These are phyloP conservation scores for Orientallactaga sibirica DNA, from an alignment of 2,797 vertebrate genomes.

Conservation along the genomic window DNA sequence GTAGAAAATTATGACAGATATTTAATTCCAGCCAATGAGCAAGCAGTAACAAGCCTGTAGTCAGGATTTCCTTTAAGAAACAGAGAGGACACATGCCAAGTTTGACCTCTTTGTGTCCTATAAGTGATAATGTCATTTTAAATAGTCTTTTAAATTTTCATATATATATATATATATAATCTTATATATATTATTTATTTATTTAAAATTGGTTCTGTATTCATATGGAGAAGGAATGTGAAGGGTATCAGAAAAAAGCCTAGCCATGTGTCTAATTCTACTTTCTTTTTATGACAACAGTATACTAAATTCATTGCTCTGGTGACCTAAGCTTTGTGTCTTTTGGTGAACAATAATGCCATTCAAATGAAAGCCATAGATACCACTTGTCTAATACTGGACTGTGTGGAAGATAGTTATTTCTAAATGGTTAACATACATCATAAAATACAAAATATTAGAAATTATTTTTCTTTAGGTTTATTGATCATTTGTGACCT, in stretches of 20 bases:
- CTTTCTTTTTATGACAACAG: background rate
- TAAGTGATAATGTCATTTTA: background rate
- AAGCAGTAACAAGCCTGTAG: background rate
- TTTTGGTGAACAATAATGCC: background rate
- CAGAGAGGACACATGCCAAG: too few relatives aligned
- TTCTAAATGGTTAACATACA: background rate
- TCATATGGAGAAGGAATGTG: background rate
- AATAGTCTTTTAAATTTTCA: background rate
- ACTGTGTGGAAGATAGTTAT: background rate
- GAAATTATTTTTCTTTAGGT: background rate
- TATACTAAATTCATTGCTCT: background rate
- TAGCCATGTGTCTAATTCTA: background rate
- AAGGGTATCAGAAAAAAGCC: background rate
- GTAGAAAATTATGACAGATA: background rate
- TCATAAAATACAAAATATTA: background rate
- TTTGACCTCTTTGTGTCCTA: background rate
- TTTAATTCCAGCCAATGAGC: conserved; percentile 10
- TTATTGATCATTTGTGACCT: conserved; percentile 6
- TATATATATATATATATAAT: background rate
- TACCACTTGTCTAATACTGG: background rate
- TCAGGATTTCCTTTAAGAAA: background rate
- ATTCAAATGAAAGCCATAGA: background rate
- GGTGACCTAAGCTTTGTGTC: background rate
- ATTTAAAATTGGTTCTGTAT: background rate
- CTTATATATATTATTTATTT: too few relatives aligned